Evolutionary conservation across 2,888 invertebrate genomes (phyloP), one percentile per base, ranked within the genome.

Genomic region (Megamerina dolium): DNA sequence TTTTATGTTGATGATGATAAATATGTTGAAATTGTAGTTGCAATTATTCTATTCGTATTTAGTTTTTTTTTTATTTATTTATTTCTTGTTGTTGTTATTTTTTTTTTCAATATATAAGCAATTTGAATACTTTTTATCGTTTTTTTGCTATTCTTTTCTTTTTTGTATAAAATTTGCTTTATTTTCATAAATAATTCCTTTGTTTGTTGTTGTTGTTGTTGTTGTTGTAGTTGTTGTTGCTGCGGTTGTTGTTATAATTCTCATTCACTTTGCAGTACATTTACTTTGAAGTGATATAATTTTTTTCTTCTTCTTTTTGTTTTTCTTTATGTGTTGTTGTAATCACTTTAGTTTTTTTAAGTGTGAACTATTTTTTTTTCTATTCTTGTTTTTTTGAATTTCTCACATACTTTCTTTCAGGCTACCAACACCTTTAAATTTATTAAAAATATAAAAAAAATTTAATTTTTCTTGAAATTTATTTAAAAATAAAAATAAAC

Each of bases 11-110:
- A n/a, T n/a, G n/a, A n/a, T n/a, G n/a, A n/a, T n/a, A n/a, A n/a
- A n/a, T n/a, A n/a, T n/a, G n/a, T n/a, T n/a, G n/a, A n/a, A n/a
- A 6, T 37, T 16, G 20, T 14, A 19, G 38, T 23, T 21, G 30
- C 13, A 33, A 26, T 18, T 33, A 38, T 37, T 14, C 23, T 36
- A n/a, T 19, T 9, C 34, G 1, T 38, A 31, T 36, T 46, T 29
- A 42, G 17, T 37, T 41, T 20, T 30, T 46, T 41, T n/a, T 47
- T 38, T 42, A 27, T 33, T 37, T 20, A 3, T 17, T 23, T 29
- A 10, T 34, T 10, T 39, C 14, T 17, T 30, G 30, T 26, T n/a
- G 4, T 12, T 14, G 23, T 10, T 10, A 21, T 32, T 27, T 36
- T 23, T n/a, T n/a, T n/a, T n/a, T n/a, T n/a, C n/a, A n/a, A n/a